Evolutionary conservation across 2,113 vertebrate genomes (phyloP), one percentile per base, ranked within the genome.

Genomic region (Phasianus colchicus): DNA sequence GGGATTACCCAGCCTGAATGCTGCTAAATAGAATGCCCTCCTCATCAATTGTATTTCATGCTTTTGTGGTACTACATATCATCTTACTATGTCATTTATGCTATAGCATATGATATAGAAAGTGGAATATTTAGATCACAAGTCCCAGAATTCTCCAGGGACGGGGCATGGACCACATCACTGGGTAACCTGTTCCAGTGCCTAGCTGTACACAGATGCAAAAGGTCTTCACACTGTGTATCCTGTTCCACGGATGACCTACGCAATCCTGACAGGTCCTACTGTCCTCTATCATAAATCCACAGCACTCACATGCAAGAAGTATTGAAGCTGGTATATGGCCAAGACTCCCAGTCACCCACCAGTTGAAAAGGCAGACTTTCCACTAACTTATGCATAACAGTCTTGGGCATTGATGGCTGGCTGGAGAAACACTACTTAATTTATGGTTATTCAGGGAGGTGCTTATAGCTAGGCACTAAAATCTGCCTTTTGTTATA

Each of bases 271-370:
- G 21, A 45, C 32, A 75, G 43, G 12, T 36, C 55, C 42, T 19
- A 12, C 34, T 9, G 32, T 1, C 24, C 32, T 73, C 17, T 7
- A 22, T 2, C 74, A 22, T 29, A 60, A 89, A 55, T 67, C 57
- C 57, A 42, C 22, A 21, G 22, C 18, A 29, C 6, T 43, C n/a
- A 11, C 0, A 0, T 11, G 48, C 30, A 63, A 70, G 25, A 13
- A 67, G 24, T 3, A 43, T 27, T 29, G 42, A 34, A 30, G 34
- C 42, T 74, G 76, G 67, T 40, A 6, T 0, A 76, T 3, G 57
- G 74, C 24, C 81, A 73, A 77, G n/a, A 36, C 81, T 77, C 69
- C 45, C 70, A 38, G 63, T 42, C 63, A 50, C 32, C 63, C 24
- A 7, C 71, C n/a, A 48, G 60, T 30, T 30, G 20, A 54, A 71